These are phyloP conservation scores for Plutomurus gul DNA, from an alignment of 1,140 invertebrate species.

Conservation along the genomic window DNA sequence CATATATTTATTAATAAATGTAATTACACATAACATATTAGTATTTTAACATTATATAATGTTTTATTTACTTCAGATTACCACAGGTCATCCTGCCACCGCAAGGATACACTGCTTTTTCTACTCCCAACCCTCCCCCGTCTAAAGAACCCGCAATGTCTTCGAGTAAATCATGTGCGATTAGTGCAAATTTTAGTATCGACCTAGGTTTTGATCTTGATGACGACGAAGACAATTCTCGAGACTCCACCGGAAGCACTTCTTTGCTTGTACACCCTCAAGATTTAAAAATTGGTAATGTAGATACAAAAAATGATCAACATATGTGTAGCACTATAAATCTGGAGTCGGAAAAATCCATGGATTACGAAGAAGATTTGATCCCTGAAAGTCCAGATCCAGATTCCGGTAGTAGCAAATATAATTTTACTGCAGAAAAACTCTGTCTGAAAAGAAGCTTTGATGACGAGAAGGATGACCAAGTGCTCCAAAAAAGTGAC, in stretches of 20 bases:
- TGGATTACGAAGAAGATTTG: not conserved
- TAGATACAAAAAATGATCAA: not conserved
- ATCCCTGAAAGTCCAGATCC: conserved; percentile 9
- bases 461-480: not conserved
- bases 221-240: not conserved
- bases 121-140: too few relatives aligned
- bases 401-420: not conserved
- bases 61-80: too few relatives aligned
- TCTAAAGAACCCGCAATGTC: not conserved
- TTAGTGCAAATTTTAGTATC: not conserved
- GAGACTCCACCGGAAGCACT: not conserved
- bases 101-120: too few relatives aligned
- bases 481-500: not conserved
- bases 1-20: too few relatives aligned
- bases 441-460: not conserved
- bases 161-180: not conserved
- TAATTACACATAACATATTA: too few relatives aligned
- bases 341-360: not conserved
- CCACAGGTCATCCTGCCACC: too few relatives aligned
- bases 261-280: not conserved
- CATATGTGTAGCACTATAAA: too few relatives aligned
- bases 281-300: not conserved
- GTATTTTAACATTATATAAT: too few relatives aligned
- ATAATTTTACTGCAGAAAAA: not conserved
- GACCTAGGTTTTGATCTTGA: not conserved